A percentile compares a stretch with the other conserved stretches of the same genome.
phyloP scores from a whole-genome alignment of 2,113 vertebrate genomes.

The Crypturellus undulatus region DNA sequence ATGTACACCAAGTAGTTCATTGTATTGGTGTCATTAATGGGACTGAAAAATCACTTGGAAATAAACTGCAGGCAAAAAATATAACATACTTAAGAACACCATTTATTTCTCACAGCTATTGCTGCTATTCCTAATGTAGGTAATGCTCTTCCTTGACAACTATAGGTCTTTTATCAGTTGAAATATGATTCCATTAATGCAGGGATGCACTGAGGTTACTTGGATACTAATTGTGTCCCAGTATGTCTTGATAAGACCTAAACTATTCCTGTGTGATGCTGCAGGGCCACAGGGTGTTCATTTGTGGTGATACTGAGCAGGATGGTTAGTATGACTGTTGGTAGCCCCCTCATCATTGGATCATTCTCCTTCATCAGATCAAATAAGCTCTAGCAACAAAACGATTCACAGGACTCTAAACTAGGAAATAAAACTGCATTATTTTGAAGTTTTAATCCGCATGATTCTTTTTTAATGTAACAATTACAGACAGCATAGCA shows the following conservation, averaged over 20 bases:
- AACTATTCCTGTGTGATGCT: background rate
- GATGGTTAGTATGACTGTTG: background rate
- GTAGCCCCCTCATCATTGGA: background rate
- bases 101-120: background rate
- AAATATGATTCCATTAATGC: conserved; percentile 2
- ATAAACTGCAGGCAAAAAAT: background rate
- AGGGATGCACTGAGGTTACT: background rate
- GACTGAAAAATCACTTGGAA: background rate
- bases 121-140: background rate
- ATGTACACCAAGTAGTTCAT: background rate
- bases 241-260: background rate
- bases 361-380: background rate
- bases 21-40: background rate
- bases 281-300: accelerated
- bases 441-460: background rate
- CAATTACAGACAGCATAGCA: background rate
- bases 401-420: background rate
- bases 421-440: background rate
- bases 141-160: background rate
- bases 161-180: background rate
- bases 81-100: accelerated
- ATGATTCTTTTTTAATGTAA: background rate
- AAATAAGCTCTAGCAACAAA: background rate
- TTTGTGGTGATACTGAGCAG: background rate
- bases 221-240: background rate